Evolutionary conservation across 2,888 invertebrate genomes (phyloP), one percentile per base, ranked within the genome.

Genomic region (Diplolepis rosae): DNA sequence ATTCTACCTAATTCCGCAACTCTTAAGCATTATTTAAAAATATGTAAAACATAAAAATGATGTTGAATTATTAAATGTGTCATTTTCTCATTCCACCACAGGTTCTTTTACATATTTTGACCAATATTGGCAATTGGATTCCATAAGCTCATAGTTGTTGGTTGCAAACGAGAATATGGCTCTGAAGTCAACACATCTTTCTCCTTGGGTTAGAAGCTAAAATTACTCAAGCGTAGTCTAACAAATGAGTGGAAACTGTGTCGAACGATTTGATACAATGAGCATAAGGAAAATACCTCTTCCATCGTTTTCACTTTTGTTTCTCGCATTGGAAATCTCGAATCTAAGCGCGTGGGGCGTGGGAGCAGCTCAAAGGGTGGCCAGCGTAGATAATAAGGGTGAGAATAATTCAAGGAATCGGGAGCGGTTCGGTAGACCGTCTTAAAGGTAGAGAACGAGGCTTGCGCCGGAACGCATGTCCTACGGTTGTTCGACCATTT

Each of bases 401-500:
- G 66, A 70, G 70, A 72, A 72, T 68, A 68, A 72, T 70, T 70
- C 39, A 66, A 66, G 50, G 68, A 9, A 54, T 54, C 30, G 68
- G 45, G 6, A 35, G 48, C 52, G 30, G 42, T n/a, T 66, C 66
- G 73, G 67, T 68, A 42, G 75, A 74, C 9, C 18, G 45, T 18
- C 45, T 45, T 9, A 30, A n/a, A 28, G 68, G 75, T 65, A 56
- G 45, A 72, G 70, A n/a, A n/a, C 72, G 68, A 73, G 70, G 72
- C 75, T 79, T 78, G 79, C 77, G 85, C 83, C 82, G 85, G 84
- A 87, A 88, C 88, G 87, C 87, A 88, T 88, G 88, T 88, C 87
- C 85, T 81, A 80, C 83, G 87, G 86, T 88, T 88, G 88, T 88
- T 88, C 85, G 85, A 87, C 88, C 88, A 88, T 88, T 88, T 88